Evolutionary conservation across 1,140 invertebrate species (phyloP).

Genomic region (Oryctes rhinoceros): DNA sequence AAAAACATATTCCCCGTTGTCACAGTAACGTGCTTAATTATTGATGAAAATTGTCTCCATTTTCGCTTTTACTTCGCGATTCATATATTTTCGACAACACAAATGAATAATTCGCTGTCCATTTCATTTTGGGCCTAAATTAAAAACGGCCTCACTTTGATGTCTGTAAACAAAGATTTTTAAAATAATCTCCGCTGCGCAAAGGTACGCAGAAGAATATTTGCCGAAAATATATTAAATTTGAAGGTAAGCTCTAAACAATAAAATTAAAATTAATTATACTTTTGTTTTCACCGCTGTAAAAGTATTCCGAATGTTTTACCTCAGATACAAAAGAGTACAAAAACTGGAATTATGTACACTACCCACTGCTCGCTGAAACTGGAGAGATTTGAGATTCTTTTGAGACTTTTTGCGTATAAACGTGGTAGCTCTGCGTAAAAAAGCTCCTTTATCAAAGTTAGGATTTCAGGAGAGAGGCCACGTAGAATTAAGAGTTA

Average conservation of each 20-base stretch:
- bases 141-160: slow-evolving; percentile 2
- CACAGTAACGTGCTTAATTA: not conserved
- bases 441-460: too few species aligned
- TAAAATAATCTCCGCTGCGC: not conserved
- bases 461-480: too few species aligned
- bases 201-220: not conserved
- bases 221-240: too few species aligned
- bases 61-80: not conserved
- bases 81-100: not conserved
- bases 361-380: too few species aligned
- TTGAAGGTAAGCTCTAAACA: not conserved
- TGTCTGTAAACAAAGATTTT: slow-evolving; percentile 2
- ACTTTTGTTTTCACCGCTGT: not conserved
- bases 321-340: too few species aligned
- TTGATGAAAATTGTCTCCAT: not conserved
- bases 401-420: too few species aligned
- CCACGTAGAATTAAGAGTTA: too few species aligned
- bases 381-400: too few species aligned
- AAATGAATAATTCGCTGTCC: not conserved
- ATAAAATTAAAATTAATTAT: slow-evolving; percentile 26
- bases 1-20: too few species aligned
- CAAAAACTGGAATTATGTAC: too few species aligned
- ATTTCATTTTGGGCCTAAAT: not conserved
- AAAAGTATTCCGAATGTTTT: too few species aligned
- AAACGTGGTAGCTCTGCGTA: too few species aligned